Conservation (phyloP, 1,140 invertebrate genomes). For the Limonius californicus region DNA sequence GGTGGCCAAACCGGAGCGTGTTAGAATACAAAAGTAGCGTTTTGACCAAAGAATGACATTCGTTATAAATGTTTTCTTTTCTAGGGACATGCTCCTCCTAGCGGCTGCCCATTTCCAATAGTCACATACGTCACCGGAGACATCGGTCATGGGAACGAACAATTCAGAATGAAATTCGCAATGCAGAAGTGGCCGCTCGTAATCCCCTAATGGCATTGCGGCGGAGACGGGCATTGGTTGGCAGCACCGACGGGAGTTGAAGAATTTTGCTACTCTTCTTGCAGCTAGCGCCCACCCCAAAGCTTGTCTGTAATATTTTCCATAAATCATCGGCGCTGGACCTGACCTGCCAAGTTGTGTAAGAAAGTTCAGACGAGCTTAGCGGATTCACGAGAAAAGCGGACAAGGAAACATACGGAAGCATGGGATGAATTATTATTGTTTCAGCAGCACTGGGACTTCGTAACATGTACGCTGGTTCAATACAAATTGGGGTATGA, state of each 20-base stretch:
- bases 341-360: slow-evolving; percentile 37
- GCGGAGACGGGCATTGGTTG: slow-evolving; percentile 24
- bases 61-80: slow-evolving; percentile 40
- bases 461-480: slow-evolving; percentile 19
- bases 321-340: slow-evolving; percentile 43
- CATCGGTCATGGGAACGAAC: slow-evolving; percentile 27
- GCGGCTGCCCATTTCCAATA: slow-evolving; percentile 25
- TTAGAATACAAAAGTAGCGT: slow-evolving; percentile 36
- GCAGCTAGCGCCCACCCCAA: slow-evolving; percentile 18
- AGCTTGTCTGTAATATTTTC: slow-evolving; percentile 37
- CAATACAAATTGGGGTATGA: slow-evolving; percentile 23
- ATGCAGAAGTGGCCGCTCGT: slow-evolving; percentile 31
- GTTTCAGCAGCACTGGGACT: slow-evolving; percentile 20
- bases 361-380: slow-evolving; percentile 32
- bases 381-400: slow-evolving; percentile 19
- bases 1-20: slow-evolving; percentile 16
- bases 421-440: slow-evolving; percentile 42
- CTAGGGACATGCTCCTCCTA: slow-evolving; percentile 33
- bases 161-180: slow-evolving; percentile 32
- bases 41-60: slow-evolving; percentile 37
- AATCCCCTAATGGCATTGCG: slow-evolving; percentile 33
- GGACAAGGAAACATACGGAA: slow-evolving; percentile 28
- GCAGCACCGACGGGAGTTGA: slow-evolving; percentile 24
- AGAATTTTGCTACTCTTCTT: slow-evolving; percentile 36
- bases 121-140: slow-evolving; percentile 31